Evolutionary conservation across 2,113 vertebrate species (phyloP).

Genomic region (Peromyscus californicus): DNA sequence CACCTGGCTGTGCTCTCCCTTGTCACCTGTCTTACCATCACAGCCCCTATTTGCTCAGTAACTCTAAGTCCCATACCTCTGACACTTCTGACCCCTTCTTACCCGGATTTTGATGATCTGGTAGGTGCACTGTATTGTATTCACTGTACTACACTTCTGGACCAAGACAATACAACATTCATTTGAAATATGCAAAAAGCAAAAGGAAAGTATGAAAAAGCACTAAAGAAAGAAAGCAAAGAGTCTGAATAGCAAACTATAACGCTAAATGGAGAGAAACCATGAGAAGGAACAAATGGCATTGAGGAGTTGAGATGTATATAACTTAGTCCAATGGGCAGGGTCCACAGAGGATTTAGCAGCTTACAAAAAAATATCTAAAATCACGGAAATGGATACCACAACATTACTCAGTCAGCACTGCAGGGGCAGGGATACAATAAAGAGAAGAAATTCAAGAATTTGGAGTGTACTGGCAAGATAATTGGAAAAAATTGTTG

Average conservation of each 20-base stretch:
- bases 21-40: neutral
- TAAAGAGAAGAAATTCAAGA: neutral
- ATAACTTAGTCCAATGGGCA: too few relatives aligned
- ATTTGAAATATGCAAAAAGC: too few relatives aligned
- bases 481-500: neutral
- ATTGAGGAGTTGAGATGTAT: neutral
- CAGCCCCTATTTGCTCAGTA: neutral
- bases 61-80: neutral
- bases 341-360: neutral
- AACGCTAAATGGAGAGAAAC: neutral
- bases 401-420: neutral
- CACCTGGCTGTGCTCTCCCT: rapidly evolving
- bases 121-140: too few relatives aligned
- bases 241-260: neutral
- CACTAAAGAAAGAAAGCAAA: neutral
- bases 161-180: neutral
- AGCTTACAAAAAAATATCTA: neutral
- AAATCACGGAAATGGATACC: neutral
- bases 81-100: neutral
- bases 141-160: neutral
- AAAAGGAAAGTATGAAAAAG: neutral
- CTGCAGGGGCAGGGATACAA: neutral
- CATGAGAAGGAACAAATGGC: neutral
- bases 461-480: neutral
- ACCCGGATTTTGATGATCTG: too few relatives aligned